Evolutionary conservation across 2,888 invertebrate species (phyloP).

Genomic region (Caenorhabditis macrosperma): DNA sequence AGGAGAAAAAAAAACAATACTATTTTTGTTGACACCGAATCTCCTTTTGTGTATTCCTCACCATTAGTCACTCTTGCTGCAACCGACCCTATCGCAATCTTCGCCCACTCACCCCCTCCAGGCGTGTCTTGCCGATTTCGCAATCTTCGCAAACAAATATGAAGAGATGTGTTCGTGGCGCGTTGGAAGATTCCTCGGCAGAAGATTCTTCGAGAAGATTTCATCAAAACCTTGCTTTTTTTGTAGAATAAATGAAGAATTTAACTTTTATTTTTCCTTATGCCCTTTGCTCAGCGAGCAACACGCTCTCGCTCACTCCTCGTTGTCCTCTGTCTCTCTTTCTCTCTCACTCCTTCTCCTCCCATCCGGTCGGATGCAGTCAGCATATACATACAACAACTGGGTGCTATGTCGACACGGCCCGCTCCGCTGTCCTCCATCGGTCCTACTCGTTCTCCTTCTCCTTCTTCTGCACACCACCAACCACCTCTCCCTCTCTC

Average conservation of each 20-base stretch:
- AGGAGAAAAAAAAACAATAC: too few species aligned
- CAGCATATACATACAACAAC: constrained; percentile 20
- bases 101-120: constrained; percentile 19
- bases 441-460: constrained; percentile 19
- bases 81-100: constrained; percentile 4
- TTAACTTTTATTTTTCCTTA: too few species aligned
- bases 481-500: too few species aligned
- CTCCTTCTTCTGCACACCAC: background rate
- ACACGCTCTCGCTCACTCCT: constrained; percentile 37
- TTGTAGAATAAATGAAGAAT: too few species aligned
- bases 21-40: too few species aligned
- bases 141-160: constrained; percentile 39
- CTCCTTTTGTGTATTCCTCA: too few species aligned
- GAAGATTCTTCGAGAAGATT: too few species aligned
- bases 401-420: constrained; percentile 12
- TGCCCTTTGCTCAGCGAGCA: constrained; percentile 38
- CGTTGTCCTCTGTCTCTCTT: constrained; percentile 15
- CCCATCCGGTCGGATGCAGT: constrained; percentile 30
- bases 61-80: constrained; percentile 26
- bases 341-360: constrained; percentile 4
- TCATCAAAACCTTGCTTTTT: too few species aligned
- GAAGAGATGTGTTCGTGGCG: background rate
- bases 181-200: too few species aligned
- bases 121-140: constrained; percentile 33
- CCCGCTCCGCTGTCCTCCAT: constrained; percentile 29